Conservation (phyloP, 2,113 vertebrate species). For the Eublepharis macularius region DNA sequence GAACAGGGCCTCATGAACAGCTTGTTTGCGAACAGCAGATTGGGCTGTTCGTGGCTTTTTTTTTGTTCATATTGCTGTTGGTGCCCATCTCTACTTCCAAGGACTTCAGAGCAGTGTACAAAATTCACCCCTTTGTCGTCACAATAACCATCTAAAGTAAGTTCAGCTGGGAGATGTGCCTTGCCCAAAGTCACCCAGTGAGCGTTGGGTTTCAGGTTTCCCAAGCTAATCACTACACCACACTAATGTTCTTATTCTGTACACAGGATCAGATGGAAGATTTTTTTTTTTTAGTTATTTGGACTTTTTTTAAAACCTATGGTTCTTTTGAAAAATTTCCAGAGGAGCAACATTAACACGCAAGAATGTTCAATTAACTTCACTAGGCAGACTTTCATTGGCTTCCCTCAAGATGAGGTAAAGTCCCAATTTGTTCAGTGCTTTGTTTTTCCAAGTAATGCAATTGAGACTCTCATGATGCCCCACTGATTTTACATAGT, state of each 20-base stretch:
- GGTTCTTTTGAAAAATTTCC: not conserved
- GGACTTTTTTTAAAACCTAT: not conserved
- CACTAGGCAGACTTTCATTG: not conserved
- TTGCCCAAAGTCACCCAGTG: too few species aligned
- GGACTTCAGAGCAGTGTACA: too few species aligned
- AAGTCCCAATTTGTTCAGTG: not conserved
- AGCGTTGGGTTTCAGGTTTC: too few species aligned
- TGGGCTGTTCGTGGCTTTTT: too few species aligned
- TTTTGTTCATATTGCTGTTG: too few species aligned
- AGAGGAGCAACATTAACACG: not conserved
- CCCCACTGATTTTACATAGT: constrained; percentile 17
- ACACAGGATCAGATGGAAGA: not conserved
- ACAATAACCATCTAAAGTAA: too few species aligned
- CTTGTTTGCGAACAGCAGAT: too few species aligned
- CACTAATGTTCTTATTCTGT: not conserved
- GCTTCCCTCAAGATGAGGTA: constrained; percentile 6
- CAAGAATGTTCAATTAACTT: not conserved
- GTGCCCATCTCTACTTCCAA: too few species aligned
- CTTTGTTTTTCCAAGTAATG: not conserved
- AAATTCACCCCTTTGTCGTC: too few species aligned
- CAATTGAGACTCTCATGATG: not conserved
- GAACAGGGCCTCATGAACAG: too few species aligned
- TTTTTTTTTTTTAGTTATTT: not conserved
- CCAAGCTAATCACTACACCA: too few species aligned
- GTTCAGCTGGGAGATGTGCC: too few species aligned